Evolutionary conservation across 2,113 vertebrate species (phyloP), one percentile per base, ranked within the genome.

Genomic region (Rutilus rutilus): DNA sequence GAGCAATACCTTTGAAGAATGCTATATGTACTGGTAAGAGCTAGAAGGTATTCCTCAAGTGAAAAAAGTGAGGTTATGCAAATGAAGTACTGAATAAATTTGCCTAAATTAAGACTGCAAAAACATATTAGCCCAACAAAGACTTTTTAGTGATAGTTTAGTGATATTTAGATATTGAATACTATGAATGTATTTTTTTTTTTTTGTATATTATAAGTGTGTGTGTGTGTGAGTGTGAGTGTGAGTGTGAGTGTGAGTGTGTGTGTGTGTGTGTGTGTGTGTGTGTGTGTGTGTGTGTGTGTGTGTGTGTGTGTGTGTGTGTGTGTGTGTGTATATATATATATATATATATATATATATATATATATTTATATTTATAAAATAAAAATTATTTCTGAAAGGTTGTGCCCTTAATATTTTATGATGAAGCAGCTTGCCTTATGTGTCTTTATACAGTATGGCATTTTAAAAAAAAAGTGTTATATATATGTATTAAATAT

Each of bases 1-100:
- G 50, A 80, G 23, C 60, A 60, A 60, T 50, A 82, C 59, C 67
- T 87, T 71, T 45, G 57, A 65, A 86, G 85, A 54, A 57, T 30
- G 50, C 36, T 42, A 52, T 27, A 75, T 50, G 27, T 4, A 25
- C 39, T 75, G 27, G 11, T 50, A 27, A 47, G n/a, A 67, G 21
- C 39, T 39, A 47, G 6, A 47, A 75, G 42, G 45, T 75, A 50
- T 75, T 75, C n/a, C 11, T 75, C 42, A 27, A 75, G 39, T 45
- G 2, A 47, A n/a, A 47, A 45, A 25, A 74, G 11, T 47, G 2
- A 52, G 6, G 27, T 76, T 30, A 52, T 52, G n/a, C 54, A 30
- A 30, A 36, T 33, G 0, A 23, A 59, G 52, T 78, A 15, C 52
- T 21, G 27, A 59, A 78, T 39, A n/a, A 47, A 78, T 60, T 36